Evolutionary conservation across 2,888 invertebrate species (phyloP).

Genomic region (Saturnia pavonia): DNA sequence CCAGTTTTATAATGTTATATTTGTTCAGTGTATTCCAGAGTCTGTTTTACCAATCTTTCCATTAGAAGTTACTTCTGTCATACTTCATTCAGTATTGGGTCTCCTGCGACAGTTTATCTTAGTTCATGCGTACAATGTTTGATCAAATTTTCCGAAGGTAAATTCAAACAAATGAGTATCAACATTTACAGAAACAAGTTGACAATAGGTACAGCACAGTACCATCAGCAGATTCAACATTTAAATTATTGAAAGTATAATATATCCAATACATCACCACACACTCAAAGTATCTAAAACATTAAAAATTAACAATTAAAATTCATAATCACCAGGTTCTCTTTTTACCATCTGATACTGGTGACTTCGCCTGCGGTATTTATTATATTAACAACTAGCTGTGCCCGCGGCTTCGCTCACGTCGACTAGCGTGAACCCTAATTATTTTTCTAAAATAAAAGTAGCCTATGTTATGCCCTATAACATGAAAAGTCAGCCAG

Average conservation of each 20-base stretch:
- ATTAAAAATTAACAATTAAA: too few species aligned
- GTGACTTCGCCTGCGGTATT: too few species aligned
- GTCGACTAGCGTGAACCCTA: too few species aligned
- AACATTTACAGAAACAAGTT: slow-evolving; percentile 22
- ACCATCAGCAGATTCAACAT: slow-evolving; percentile 17
- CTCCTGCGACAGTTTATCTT: slow-evolving; percentile 4
- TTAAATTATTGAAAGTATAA: not conserved
- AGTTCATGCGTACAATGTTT: slow-evolving; percentile 1
- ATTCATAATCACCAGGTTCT: too few species aligned
- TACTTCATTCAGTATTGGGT: not conserved
- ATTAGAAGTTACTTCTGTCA: not conserved
- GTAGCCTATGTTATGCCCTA: too few species aligned
- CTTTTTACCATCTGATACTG: too few species aligned
- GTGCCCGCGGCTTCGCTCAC: too few species aligned
- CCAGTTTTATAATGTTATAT: too few species aligned
- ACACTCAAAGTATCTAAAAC: not conserved
- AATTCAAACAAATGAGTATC: slow-evolving; percentile 22
- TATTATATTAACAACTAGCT: too few species aligned
- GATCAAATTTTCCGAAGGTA: slow-evolving; percentile 27
- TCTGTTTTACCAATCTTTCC: not conserved
- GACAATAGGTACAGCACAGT: slow-evolving; percentile 1
- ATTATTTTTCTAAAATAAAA: too few species aligned
- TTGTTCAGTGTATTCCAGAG: too few species aligned
- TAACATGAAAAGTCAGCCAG: too few species aligned
- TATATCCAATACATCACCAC: not conserved